Evolutionary conservation across 2,113 vertebrate species (phyloP).

Genomic region (western clawed frog (Xenopus tropicalis)): DNA sequence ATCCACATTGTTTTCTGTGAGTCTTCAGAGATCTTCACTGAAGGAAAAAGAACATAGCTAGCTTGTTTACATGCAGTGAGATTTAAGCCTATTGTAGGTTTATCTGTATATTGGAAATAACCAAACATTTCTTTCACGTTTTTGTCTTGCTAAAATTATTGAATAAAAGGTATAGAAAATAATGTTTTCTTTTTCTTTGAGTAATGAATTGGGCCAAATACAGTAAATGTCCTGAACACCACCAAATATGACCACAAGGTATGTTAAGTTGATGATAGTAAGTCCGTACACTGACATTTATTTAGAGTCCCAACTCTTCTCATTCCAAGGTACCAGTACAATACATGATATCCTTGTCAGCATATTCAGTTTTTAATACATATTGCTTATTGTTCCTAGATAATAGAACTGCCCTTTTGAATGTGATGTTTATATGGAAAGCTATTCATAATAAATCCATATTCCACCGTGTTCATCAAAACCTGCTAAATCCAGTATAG

Average conservation of each 20-base stretch:
- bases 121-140: neutral
- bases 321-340: too few species aligned
- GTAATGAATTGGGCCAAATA: too few species aligned
- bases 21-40: too few species aligned
- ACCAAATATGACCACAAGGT: too few species aligned
- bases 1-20: too few species aligned
- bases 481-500: neutral
- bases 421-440: neutral
- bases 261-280: too few species aligned
- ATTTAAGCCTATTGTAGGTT: constrained; percentile 1
- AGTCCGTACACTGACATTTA: too few species aligned
- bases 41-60: neutral
- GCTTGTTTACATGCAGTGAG: neutral
- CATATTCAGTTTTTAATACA: too few species aligned
- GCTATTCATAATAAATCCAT: neutral
- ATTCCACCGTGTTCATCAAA: neutral
- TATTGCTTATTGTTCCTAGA: neutral
- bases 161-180: constrained; percentile 25
- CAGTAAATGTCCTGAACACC: too few species aligned
- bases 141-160: constrained; percentile 15
- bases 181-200: neutral
- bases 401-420: neutral
- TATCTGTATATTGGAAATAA: constrained; percentile 38
- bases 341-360: too few species aligned
- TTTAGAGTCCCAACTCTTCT: too few species aligned